Evolutionary conservation across 2,113 vertebrate genomes (phyloP), one percentile per base, ranked within the genome.

Genomic region (Apteryx mantelli): DNA sequence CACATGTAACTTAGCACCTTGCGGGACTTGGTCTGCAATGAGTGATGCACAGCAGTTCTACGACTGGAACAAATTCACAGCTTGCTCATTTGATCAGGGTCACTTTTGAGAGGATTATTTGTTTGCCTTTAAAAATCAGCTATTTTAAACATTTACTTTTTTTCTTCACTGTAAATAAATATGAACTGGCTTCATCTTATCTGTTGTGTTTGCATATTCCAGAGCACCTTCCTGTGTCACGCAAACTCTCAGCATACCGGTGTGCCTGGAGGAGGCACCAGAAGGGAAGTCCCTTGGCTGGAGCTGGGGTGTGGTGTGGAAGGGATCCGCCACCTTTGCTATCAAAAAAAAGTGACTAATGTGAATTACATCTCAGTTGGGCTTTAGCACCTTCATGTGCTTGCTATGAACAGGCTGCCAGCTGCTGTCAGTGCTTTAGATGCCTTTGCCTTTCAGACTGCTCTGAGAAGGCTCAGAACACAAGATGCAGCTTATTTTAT

Each of bases 61-160:
- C 12, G 71, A 15, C 30, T 52, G 70, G 46, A 70, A 68, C 50
- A 15, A 64, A 42, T 42, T 89, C 60, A 78, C 60, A 86, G 73
- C 22, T 61, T 74, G 32, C 71, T 83, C 22, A 2, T 28, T 30
- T 61, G 34, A 70, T 89, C 75, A 69, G 42, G 70, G 79, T 83
- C 36, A 38, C 48, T 88, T 89, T 60, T 78, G 68, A 83, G 71
- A 82, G 9, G 21, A 32, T 96, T 90, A 86, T 88, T 52, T 94
- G 82, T 92, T 86, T 92, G 52, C 30, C 76, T 93, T 81, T 52
- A 78, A 86, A 94, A 95, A 75, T 24, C 79, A 60, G 60, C 64
- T 91, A 70, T 86, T 95, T 88, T 64, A 96, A 96, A 86, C 46
- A 90, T 90, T 91, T 88, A 71, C 50, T 81, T 95, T 91, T 90